Evolutionary conservation across 2,888 invertebrate species (phyloP), one percentile per base, ranked within the genome.

Genomic region (Cerastoderma edule): DNA sequence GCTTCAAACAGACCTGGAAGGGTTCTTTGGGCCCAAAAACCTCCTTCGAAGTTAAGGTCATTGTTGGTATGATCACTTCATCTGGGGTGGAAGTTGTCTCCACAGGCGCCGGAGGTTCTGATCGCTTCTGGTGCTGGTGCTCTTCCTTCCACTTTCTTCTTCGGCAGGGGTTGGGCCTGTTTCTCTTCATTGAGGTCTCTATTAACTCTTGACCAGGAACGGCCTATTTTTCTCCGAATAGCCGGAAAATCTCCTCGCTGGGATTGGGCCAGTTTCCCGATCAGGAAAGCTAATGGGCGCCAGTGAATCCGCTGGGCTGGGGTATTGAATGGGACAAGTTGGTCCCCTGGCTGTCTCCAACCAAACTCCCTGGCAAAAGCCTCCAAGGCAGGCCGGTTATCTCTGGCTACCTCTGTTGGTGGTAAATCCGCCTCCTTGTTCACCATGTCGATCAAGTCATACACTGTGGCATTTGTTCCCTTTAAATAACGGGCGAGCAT

Each of bases 291-390:
- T 19, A 71, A n/a, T 22, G 71, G 30, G 19, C 46, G 46, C 71
- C 65, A 71, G 28, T 71, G 71, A n/a, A 71, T 50, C 5, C 64
- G 28, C 35, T 33, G 54, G 16, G 50, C 71, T 39, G 71, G 71
- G 35, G 71, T 64, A 46, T 53, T 71, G 30, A 50, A 28, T 30
- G 71, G 71, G 5, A 10, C 64, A 19, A 71, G 2, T 1, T 28
- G 13, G 44, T 64, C 64, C 13, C 53, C 53, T 2, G 71, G 71
- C 22, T 35, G n/a, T 24, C 32, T n/a, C 39, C 39, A 64, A 24
- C 28, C 28, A 24, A 46, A 44, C 28, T 39, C 44, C 27, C 19
- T n/a, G 22, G 46, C 44, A 2, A 64, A 30, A 27, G 44, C 48
- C 22, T 46, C 22, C 64, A 64, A 46, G 19, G 64, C 64, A 27